Evolutionary conservation across 2,797 vertebrate species (phyloP).

Genomic region (Simalia tracyae): DNA sequence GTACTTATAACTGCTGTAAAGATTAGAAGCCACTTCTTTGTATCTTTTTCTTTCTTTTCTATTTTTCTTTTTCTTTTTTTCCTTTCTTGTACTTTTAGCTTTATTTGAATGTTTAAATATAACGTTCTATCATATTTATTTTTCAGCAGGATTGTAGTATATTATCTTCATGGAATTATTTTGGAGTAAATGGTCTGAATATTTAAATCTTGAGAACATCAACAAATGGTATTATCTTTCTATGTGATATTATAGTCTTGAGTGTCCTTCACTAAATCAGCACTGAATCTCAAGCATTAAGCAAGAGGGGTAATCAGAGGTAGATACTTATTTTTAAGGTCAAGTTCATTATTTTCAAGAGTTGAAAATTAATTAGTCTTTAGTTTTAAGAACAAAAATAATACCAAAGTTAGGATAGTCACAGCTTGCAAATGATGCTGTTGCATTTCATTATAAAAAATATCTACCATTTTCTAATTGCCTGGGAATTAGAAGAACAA

Average conservation of each 20-base stretch:
- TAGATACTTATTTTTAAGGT: slow-evolving; percentile 51
- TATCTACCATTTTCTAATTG: slow-evolving; percentile 49
- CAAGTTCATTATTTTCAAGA: slow-evolving; percentile 52
- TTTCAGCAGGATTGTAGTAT: too few species aligned
- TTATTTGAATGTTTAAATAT: too few species aligned
- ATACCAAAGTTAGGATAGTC: slow-evolving; percentile 34
- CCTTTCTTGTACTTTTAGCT: too few species aligned
- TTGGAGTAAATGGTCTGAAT: background rate
- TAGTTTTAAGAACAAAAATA: slow-evolving; percentile 40
- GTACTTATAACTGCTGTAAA: background rate
- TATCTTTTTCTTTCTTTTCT: background rate
- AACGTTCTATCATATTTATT: too few species aligned
- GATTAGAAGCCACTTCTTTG: background rate
- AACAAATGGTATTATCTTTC: slow-evolving; percentile 11
- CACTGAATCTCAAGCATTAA: slow-evolving; percentile 44
- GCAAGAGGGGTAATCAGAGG: slow-evolving; percentile 33
- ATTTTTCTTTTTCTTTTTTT: background rate
- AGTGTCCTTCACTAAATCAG: slow-evolving; percentile 44
- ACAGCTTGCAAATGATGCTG: slow-evolving; percentile 39
- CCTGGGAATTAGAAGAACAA: slow-evolving; percentile 56
- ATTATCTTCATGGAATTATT: background rate
- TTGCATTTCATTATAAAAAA: slow-evolving; percentile 42
- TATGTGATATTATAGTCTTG: background rate
- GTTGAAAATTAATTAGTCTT: slow-evolving; percentile 51
- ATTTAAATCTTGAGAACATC: background rate